Conservation (phyloP, 2,797 vertebrate species). For the Notolepis coatsorum region DNA sequence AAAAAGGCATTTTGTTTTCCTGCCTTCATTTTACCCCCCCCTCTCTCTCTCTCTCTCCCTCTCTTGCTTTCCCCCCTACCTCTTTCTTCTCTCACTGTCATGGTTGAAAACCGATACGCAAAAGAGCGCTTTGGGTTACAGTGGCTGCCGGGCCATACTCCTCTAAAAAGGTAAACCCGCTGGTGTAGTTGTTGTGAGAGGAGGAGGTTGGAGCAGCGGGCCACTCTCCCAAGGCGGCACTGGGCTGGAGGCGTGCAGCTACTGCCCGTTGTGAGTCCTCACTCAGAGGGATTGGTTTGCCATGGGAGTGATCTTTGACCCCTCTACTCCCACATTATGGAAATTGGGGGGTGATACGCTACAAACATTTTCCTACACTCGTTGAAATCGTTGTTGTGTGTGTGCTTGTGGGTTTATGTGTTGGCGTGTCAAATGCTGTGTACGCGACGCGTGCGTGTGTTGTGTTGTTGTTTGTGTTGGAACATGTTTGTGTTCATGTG, state of each 20-base stretch:
- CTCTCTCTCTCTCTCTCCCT: conserved; percentile 37
- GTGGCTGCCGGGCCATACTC: conserved; percentile 64
- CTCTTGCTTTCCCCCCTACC: conserved; percentile 27
- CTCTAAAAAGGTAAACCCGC: conserved; percentile 70
- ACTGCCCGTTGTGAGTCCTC: conserved; percentile 67
- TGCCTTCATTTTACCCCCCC: background rate
- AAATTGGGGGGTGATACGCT: conserved; percentile 83
- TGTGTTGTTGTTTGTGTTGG: background rate
- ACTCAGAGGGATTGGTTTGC: conserved; percentile 81
- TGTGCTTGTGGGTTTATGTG: conserved; percentile 3
- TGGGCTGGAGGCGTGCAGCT: conserved; percentile 72
- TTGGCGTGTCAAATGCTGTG: no score
- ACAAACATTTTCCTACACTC: conserved; percentile 55
- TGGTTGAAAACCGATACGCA: conserved; percentile 77
- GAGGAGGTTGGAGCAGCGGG: conserved; percentile 39
- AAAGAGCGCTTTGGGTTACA: conserved; percentile 77
- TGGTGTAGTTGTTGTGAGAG: conserved; percentile 28
- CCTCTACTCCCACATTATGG: conserved; percentile 84
- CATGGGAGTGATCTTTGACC: conserved; percentile 87
- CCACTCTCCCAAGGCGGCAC: conserved; percentile 65
- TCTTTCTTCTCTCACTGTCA: conserved; percentile 42
- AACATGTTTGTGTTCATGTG: conserved; percentile 19
- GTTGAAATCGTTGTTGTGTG: conserved; percentile 12
- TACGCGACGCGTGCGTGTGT: background rate
- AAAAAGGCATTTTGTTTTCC: conserved; percentile 31